phyloP scores from a whole-genome alignment of 2,797 vertebrate species.

The Silurus aristotelis region DNA sequence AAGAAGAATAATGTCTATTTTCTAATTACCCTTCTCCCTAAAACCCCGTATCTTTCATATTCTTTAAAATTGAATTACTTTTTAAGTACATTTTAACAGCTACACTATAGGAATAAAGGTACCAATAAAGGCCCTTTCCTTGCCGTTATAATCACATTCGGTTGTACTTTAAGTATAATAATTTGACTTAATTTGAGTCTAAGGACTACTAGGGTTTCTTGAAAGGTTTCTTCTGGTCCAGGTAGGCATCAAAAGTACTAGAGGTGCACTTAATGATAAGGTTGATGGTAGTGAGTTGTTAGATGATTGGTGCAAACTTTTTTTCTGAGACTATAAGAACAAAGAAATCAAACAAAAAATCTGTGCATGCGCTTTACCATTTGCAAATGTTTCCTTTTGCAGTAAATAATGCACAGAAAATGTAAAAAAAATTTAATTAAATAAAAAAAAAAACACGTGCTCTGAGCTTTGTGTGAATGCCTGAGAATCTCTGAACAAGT shows the following conservation, averaged over 20 bases:
- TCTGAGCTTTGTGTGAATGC: not conserved
- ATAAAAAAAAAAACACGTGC: too few relatives aligned
- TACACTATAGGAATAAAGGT: not conserved
- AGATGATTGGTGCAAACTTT: too few relatives aligned
- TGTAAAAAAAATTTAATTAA: too few relatives aligned
- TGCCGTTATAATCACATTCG: not conserved
- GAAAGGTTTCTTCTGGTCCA: not conserved
- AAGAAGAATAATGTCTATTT: not conserved
- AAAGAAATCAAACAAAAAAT: too few relatives aligned
- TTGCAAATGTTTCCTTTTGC: too few relatives aligned
- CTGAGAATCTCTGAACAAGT: conserved; percentile 6
- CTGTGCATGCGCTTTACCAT: too few relatives aligned
- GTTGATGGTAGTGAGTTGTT: not conserved
- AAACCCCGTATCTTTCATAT: not conserved
- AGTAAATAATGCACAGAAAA: too few relatives aligned
- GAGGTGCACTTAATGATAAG: not conserved
- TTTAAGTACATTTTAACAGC: not conserved
- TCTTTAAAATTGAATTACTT: not conserved
- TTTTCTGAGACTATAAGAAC: too few relatives aligned
- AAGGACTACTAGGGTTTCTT: not conserved
- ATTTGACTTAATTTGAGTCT: not conserved
- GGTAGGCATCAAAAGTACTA: not conserved
- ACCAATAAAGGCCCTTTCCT: not conserved
- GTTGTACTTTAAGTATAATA: not conserved
- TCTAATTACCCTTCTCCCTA: not conserved